Conservation (phyloP, 2,113 vertebrate species). For the Chaetorhynchus papuensis region DNA sequence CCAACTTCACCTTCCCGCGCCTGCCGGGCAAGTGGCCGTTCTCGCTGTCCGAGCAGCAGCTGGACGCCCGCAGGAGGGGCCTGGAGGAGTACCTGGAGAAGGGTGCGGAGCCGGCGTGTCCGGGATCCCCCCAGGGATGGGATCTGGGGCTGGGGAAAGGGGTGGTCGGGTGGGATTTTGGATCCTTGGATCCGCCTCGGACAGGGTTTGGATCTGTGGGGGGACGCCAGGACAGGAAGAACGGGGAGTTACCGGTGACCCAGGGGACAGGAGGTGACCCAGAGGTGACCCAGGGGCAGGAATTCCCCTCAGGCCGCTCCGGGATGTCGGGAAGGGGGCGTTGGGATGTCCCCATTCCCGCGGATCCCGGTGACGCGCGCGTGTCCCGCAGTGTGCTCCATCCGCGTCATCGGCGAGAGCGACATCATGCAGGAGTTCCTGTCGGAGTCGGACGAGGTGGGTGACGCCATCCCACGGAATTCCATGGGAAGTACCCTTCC, state of each 20-base stretch:
- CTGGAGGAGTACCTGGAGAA: slow-evolving; percentile 95
- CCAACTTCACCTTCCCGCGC: slow-evolving; percentile 91
- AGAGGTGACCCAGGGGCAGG: neutral
- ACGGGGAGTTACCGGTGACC: neutral
- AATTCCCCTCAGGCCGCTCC: neutral
- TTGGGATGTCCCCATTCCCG: neutral
- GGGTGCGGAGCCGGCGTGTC: slow-evolving; percentile 61
- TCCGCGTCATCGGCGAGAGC: slow-evolving; percentile 93
- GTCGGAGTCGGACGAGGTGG: slow-evolving; percentile 95
- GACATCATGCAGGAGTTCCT: slow-evolving; percentile 99
- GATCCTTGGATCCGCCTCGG: neutral
- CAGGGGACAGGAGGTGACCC: neutral
- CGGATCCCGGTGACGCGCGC: neutral
- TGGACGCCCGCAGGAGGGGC: slow-evolving; percentile 88
- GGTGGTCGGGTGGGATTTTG: neutral
- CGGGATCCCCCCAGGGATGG: neutral
- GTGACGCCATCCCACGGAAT: neutral
- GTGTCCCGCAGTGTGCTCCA: slow-evolving; percentile 85
- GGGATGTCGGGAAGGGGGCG: neutral
- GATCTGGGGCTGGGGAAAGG: neutral
- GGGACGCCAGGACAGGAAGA: neutral
- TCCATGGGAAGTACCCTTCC: neutral
- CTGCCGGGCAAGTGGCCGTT: slow-evolving; percentile 97
- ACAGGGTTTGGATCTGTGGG: neutral
- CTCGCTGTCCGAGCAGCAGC: slow-evolving; percentile 92